Evolutionary conservation across 2,888 invertebrate genomes (phyloP).

Genomic region (Perizoma flavofasciatum): DNA sequence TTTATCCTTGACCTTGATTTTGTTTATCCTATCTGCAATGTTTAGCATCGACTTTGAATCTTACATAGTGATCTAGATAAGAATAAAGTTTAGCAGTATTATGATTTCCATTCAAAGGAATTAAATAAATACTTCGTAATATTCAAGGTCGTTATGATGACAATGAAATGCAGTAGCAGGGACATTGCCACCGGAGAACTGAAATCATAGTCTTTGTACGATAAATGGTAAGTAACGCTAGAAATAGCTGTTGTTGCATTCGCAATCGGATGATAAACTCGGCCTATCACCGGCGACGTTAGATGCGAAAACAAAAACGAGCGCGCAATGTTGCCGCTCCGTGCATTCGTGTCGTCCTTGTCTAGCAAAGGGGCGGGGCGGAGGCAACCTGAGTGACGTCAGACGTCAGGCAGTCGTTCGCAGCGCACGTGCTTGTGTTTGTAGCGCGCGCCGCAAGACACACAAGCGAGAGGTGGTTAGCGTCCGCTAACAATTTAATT

Average conservation of each 20-base stretch:
- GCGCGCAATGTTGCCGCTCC: conserved; percentile 73
- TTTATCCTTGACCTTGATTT: conserved; percentile 44
- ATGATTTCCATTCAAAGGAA: conserved; percentile 26
- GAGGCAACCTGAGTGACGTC: conserved; percentile 72
- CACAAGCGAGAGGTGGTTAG: conserved; percentile 66
- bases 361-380: conserved; percentile 66
- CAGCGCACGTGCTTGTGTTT: conserved; percentile 81
- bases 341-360: conserved; percentile 54
- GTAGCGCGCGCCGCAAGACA: conserved; percentile 69
- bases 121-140: conserved; percentile 39
- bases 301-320: conserved; percentile 77
- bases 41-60: conserved; percentile 48
- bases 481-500: conserved; percentile 57
- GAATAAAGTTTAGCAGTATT: conserved; percentile 16
- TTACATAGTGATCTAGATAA: conserved; percentile 15
- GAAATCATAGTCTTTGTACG: conserved; percentile 56
- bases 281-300: conserved; percentile 71
- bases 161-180: conserved; percentile 60
- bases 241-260: conserved; percentile 76
- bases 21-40: conserved; percentile 31
- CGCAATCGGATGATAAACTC: conserved; percentile 78
- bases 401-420: conserved; percentile 69
- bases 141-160: conserved; percentile 64
- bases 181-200: conserved; percentile 44
- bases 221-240: conserved; percentile 55